Conservation (phyloP, 2,113 vertebrate genomes). For the Petrocephalus zakoni region DNA sequence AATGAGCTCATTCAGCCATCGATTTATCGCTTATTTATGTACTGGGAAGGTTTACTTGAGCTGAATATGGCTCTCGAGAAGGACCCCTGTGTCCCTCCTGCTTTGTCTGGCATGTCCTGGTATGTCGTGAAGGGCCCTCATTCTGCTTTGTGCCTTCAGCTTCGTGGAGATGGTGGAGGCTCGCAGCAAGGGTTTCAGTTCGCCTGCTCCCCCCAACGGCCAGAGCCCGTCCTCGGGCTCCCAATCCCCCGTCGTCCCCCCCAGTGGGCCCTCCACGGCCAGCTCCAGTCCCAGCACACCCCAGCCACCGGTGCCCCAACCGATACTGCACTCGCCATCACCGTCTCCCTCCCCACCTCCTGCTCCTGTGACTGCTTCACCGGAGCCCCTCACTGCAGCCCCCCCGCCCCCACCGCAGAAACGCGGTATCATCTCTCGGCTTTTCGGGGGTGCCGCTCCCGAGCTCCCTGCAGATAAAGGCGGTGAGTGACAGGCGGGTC, state of each 20-base stretch:
- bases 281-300: slow-evolving; percentile 87
- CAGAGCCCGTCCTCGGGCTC: slow-evolving; percentile 88
- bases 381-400: slow-evolving; percentile 31
- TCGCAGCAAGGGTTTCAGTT: slow-evolving; percentile 67
- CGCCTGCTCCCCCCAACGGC: slow-evolving; percentile 70
- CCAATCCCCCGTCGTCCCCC: slow-evolving; percentile 81
- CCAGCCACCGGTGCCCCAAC: slow-evolving; percentile 54
- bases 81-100: neutral
- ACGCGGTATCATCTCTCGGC: slow-evolving; percentile 82
- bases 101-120: neutral
- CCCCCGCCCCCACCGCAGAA: slow-evolving; percentile 38
- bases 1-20: neutral
- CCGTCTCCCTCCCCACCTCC: slow-evolving; percentile 42
- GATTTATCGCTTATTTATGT: neutral
- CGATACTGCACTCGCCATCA: slow-evolving; percentile 38
- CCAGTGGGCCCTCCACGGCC: slow-evolving; percentile 68
- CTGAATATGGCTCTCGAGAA: neutral
- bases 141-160: slow-evolving; percentile 49
- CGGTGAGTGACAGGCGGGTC: slow-evolving; percentile 57
- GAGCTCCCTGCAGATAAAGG: slow-evolving; percentile 55
- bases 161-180: slow-evolving; percentile 89
- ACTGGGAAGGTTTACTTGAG: neutral
- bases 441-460: slow-evolving; percentile 64
- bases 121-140: neutral
- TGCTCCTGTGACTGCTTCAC: slow-evolving; percentile 11